phyloP scores from a whole-genome alignment of 2,797 vertebrate genomes.

The Crocodylus rhombifer region DNA sequence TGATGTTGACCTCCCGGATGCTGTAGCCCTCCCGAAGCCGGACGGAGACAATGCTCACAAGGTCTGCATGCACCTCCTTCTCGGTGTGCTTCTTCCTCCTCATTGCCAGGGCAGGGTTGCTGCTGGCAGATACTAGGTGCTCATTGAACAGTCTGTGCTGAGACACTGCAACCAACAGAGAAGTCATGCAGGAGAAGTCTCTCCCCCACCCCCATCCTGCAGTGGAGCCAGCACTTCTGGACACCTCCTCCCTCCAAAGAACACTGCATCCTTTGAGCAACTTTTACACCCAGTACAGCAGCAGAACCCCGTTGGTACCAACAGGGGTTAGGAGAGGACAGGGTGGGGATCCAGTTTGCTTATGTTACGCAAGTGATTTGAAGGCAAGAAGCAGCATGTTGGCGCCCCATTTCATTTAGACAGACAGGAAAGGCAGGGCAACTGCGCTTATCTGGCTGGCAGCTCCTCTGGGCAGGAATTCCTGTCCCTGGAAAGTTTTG shows the following conservation, averaged over 20 bases:
- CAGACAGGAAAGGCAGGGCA: not conserved
- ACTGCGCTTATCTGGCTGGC: not conserved
- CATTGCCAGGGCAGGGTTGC: constrained; percentile 94
- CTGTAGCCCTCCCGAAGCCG: constrained; percentile 96
- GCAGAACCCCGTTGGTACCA: not conserved
- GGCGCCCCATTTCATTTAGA: not conserved
- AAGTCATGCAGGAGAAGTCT: not conserved
- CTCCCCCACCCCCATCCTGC: not conserved
- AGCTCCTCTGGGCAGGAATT: not conserved
- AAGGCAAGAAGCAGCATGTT: rapidly evolving
- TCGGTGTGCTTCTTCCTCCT: constrained; percentile 97
- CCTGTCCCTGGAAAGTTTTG: not conserved
- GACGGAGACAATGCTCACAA: constrained; percentile 95
- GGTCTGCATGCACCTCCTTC: constrained; percentile 94
- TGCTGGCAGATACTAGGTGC: constrained; percentile 95
- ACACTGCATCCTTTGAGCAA: constrained; percentile 8
- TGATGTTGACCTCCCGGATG: constrained; percentile 93
- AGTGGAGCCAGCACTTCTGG: not conserved
- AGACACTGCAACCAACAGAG: constrained; percentile 83
- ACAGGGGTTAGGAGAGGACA: not conserved
- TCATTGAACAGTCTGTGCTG: constrained; percentile 99
- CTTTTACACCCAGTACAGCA: not conserved
- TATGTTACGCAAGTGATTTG: not conserved
- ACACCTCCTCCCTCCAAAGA: not conserved
- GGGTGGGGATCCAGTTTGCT: not conserved